A percentile compares a stretch with the other conserved stretches of the same genome.
Evolutionary conservation across 2,888 invertebrate species (phyloP).

Genomic region (Caenorhabditis imperialis): DNA sequence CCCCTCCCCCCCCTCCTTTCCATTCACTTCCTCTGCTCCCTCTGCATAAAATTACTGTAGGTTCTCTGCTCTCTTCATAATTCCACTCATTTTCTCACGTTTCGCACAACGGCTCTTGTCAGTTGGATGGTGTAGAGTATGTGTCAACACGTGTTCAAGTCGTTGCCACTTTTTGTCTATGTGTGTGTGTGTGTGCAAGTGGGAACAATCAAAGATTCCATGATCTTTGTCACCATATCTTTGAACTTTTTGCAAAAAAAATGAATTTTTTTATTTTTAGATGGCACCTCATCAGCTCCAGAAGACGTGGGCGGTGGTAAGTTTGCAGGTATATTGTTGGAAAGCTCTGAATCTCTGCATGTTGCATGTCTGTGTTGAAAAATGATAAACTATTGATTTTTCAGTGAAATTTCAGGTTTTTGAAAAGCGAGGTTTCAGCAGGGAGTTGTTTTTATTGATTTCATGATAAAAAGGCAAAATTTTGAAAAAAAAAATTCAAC

Average conservation of each 20-base stretch:
- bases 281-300: not conserved
- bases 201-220: conserved; percentile 43
- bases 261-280: conserved; percentile 10
- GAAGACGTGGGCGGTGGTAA: conserved; percentile 24
- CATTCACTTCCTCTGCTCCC: not conserved
- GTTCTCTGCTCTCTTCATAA: not conserved
- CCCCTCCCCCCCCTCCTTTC: conserved; percentile 9
- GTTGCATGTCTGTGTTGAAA: conserved; percentile 40
- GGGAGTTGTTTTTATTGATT: conserved; percentile 37
- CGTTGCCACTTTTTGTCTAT: conserved; percentile 5
- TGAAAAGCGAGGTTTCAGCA: conserved; percentile 44
- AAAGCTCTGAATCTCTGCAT: conserved; percentile 39
- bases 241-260: conserved; percentile 16
- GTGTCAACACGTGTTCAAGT: conserved; percentile 56
- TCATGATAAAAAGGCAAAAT: conserved; percentile 6
- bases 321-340: conserved; percentile 39
- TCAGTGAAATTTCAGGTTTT: conserved; percentile 38
- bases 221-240: conserved; percentile 10
- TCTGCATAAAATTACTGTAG: too few species aligned
- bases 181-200: conserved; percentile 12
- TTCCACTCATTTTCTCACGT: not conserved
- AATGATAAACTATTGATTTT: conserved; percentile 2
- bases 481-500: not conserved
- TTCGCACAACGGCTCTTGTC: conserved; percentile 35
- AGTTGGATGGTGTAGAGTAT: conserved; percentile 50